Base-by-base conservation (phyloP, 2,797 vertebrate species). In the Lycodopsis pacificus region DNA sequence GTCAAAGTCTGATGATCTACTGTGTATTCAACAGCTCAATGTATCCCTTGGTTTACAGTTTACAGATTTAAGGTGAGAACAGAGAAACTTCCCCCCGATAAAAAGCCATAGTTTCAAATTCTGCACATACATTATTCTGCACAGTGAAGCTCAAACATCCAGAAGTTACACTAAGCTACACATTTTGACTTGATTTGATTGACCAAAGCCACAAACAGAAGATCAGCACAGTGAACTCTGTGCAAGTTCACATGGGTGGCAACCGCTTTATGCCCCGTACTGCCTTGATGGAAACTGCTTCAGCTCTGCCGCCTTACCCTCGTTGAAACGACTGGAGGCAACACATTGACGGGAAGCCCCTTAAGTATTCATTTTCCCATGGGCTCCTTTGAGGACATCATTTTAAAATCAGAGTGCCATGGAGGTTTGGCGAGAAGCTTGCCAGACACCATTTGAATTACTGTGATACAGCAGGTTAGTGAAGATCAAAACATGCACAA, bases 401-500 rank as follows among this genome's bases (percentile, higher is more conserved):
- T 53, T 64, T 59, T 8, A 64, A 61, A 54, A 17, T 49, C 12
- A 19, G 27, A 69, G 17, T 36, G 51, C 32, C 20, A 2, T 1
- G 3, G 14, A 69, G 34, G 38, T 56, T 71, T 71, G 54, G 11
- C 4, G 38, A 30, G 42, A 73, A 27, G 13, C 40, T 57, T 46
- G 25, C 7, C 56, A n/a, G 14, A 54, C 40, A 44, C 48, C 7
- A 17, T 56, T 36, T 49, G 9, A 61, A 46, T 65, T 4, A 25
- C 8, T 40, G 51, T 32, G n/a, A 67, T 25, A 4, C 59, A 63
- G 17, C 56, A 59, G 62, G 32, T 30, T 76, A 3, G 46, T 40
- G 17, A 70, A 71, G 20, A n/a, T 65, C 69, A 17, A 53, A 73
- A 62, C 48, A 54, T 65, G 38, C 57, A 64, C n/a, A 15, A 7